Percentiles rank a stretch among this genome's conserved stretches.
These are phyloP conservation scores for Turritopsis dohrnii DNA, from an alignment of 30 jellyfish, hydroid and myxozoan genomes.

Conservation along the genomic window DNA sequence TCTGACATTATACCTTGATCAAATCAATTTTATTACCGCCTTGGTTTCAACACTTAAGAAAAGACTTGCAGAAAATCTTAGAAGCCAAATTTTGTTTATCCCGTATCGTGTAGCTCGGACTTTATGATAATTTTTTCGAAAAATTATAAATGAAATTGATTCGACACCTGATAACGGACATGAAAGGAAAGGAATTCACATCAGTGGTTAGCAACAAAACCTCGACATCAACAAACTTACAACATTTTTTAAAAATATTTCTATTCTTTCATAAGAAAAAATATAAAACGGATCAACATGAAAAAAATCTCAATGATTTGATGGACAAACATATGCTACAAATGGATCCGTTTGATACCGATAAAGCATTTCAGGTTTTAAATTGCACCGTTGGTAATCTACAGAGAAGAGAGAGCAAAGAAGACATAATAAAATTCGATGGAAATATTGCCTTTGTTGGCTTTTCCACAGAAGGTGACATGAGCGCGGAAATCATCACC, in stretches of 20 bases:
- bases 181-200: too few relatives aligned
- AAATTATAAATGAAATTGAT: too few relatives aligned
- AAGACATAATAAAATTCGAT: neutral
- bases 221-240: neutral
- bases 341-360: neutral
- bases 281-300: neutral
- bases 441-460: neutral
- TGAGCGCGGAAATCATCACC: neutral
- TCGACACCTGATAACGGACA: too few relatives aligned
- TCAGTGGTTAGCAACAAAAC: too few relatives aligned
- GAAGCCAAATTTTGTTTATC: too few relatives aligned
- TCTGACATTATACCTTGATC: too few relatives aligned
- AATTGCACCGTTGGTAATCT: neutral
- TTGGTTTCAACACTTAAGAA: too few relatives aligned
- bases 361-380: neutral
- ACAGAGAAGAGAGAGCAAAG: neutral
- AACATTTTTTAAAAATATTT: too few relatives aligned
- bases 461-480: neutral
- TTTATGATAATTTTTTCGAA: too few relatives aligned
- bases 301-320: neutral
- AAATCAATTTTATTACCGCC: too few relatives aligned
- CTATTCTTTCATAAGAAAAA: neutral
- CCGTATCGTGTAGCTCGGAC: too few relatives aligned
- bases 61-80: too few relatives aligned
- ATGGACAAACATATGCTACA: neutral